Conservation (phyloP, 64 coral and sea anemone species). For the Montipora sp. region DNA sequence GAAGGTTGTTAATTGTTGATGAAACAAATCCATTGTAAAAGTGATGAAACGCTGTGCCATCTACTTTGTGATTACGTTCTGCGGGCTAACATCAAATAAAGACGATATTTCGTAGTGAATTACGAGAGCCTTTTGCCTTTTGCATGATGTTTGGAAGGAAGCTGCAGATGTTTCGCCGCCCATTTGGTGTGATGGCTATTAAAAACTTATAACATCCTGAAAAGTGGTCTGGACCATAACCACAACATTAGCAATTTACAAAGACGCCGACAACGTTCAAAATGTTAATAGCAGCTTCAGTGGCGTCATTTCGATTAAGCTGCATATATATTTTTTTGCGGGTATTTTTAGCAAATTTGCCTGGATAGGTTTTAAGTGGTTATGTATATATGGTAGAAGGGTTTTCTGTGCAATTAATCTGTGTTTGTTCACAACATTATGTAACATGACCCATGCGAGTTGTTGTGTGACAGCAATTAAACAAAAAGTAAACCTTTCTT, state of each 20-base stretch:
- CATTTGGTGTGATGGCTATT: background rate
- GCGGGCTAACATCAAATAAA: background rate
- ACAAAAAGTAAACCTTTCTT: background rate
- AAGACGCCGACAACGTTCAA: conserved; percentile 31
- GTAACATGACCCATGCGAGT: background rate
- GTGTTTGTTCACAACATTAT: background rate
- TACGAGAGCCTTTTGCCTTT: background rate
- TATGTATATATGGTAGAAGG: background rate
- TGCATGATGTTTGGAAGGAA: background rate
- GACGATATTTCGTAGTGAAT: background rate
- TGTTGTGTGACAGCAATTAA: background rate
- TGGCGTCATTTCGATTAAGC: conserved; percentile 39
- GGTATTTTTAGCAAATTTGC: conserved; percentile 15
- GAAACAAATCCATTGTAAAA: background rate
- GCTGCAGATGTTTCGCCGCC: background rate
- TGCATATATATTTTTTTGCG: background rate
- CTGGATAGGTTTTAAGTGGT: background rate
- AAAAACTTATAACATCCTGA: background rate
- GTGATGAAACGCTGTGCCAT: background rate
- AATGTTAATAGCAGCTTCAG: background rate
- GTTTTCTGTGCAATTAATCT: background rate
- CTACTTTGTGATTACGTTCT: background rate
- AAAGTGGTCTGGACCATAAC: background rate
- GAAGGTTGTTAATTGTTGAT: background rate
- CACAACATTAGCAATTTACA: conserved; percentile 46